Conservation (phyloP, 2,888 invertebrate species). For the Aspidiotus rigidus region DNA sequence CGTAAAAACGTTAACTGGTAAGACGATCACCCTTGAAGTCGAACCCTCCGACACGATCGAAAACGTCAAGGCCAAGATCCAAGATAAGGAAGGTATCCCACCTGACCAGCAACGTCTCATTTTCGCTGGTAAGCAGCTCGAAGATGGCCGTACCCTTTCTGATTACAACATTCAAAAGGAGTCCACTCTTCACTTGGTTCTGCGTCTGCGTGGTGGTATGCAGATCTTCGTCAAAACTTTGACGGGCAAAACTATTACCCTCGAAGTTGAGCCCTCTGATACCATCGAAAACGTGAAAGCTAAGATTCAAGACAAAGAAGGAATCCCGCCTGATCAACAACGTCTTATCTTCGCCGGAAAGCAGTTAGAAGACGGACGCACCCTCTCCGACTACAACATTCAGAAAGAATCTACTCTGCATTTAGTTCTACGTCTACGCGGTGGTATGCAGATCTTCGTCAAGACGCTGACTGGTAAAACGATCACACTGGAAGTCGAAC, state of each 20-base stretch:
- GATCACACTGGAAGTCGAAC: too few relatives aligned
- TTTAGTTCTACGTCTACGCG: constrained; percentile 48
- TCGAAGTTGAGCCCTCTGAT: constrained; percentile 85
- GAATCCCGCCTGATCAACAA: constrained; percentile 41
- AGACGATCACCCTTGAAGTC: constrained; percentile 46
- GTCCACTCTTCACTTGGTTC: constrained; percentile 46
- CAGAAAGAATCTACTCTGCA: constrained; percentile 54
- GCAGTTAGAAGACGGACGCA: constrained; percentile 53
- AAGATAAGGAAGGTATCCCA: constrained; percentile 48
- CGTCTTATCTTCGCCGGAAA: constrained; percentile 44
- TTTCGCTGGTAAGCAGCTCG: constrained; percentile 52
- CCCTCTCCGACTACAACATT: constrained; percentile 53
- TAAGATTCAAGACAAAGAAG: constrained; percentile 84
- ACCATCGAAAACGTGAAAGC: constrained; percentile 92
- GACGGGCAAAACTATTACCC: constrained; percentile 88
- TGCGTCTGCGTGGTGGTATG: constrained; percentile 58
- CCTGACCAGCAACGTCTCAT: constrained; percentile 48
- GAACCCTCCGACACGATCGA: constrained; percentile 47
- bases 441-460: constrained; percentile 39
- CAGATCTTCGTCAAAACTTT: constrained; percentile 95
- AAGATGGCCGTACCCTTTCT: constrained; percentile 50
- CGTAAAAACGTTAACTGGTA: constrained; percentile 47
- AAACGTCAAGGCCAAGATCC: constrained; percentile 53
- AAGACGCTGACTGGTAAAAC: too few relatives aligned
- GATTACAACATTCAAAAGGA: constrained; percentile 53